Conservation (phyloP, 2,888 invertebrate species). For the Rhaphigaster nebulosa region DNA sequence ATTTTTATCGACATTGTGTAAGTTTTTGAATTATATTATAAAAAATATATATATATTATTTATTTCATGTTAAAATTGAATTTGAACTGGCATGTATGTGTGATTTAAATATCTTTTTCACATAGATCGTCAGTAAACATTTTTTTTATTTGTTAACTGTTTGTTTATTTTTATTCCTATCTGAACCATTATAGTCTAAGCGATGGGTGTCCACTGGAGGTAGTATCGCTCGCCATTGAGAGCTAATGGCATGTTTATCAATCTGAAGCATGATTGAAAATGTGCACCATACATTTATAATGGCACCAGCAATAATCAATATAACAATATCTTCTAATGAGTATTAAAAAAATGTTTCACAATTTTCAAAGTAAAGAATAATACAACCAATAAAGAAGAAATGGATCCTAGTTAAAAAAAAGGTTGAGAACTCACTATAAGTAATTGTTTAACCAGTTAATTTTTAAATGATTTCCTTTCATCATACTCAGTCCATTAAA, state of each 20-base stretch:
- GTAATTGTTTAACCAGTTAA: no score
- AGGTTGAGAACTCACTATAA: no score
- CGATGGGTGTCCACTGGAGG: not conserved
- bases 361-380: not conserved
- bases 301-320: not conserved
- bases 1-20: slow-evolving; percentile 54
- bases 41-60: slow-evolving; percentile 38
- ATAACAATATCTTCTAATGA: not conserved
- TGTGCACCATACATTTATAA: not conserved
- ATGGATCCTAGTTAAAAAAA: no score
- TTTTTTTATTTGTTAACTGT: slow-evolving; percentile 41
- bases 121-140: slow-evolving; percentile 49
- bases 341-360: not conserved
- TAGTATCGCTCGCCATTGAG: not conserved
- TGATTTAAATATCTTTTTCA: slow-evolving; percentile 55
- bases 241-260: not conserved
- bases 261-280: not conserved
- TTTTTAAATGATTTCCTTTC: no score
- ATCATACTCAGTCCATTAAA: no score
- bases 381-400: no score
- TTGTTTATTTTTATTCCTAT: slow-evolving; percentile 1
- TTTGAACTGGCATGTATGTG: slow-evolving; percentile 39
- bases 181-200: not conserved
- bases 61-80: slow-evolving; percentile 44
- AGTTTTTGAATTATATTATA: slow-evolving; percentile 48